Base-by-base conservation (phyloP, 2,113 vertebrate genomes). In the Pollachius pollachius region DNA sequence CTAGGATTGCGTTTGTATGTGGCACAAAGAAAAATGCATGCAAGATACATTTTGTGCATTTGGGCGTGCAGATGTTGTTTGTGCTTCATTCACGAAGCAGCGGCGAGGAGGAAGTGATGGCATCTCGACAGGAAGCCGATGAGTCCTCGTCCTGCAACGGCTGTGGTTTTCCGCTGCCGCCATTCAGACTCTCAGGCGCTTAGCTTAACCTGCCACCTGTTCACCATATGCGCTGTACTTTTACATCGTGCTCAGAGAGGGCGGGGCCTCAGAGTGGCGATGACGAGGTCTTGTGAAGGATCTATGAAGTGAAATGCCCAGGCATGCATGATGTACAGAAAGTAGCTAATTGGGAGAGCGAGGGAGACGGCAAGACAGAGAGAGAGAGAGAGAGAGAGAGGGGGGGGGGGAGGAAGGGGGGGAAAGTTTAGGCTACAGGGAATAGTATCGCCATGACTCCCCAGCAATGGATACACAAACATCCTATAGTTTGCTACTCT, bases 81-180 rank as follows among this genome's bases (percentile, higher is more conserved):
- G 69, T 63, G 67, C 64, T 68, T 78, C 88, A 89, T 89, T 91
- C 87, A 88, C 82, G 11, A 74, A 88, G 81, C 72, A 75, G 76
- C 78, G 74, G 84, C 83, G 78, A 85, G 80, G 91, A 92, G 93
- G 93, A 94, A 94, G 86, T 87, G 82, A 90, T 84, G 84, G 75
- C 90, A 86, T 86, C 81, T 87, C 82, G 86, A 60, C 85, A 89
- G 91, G 91, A 92, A 91, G 88, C 80, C 68, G 74, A 73, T 3
- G 27, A 23, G 84, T 77, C 76, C 80, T 85, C 85, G 78, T 75
- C 68, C 68, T 74, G 78, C 78, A 70, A 85, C 82, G 78, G 17
- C 79, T 87, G 84, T 85, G 85, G 87, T 89, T 91, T 87, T 84
- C 73, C 84, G 73, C 84, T 85, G 84, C 75, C 73, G 76, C 89